Conservation (phyloP, 2,797 vertebrate species). For the Poliocrania exsul region DNA sequence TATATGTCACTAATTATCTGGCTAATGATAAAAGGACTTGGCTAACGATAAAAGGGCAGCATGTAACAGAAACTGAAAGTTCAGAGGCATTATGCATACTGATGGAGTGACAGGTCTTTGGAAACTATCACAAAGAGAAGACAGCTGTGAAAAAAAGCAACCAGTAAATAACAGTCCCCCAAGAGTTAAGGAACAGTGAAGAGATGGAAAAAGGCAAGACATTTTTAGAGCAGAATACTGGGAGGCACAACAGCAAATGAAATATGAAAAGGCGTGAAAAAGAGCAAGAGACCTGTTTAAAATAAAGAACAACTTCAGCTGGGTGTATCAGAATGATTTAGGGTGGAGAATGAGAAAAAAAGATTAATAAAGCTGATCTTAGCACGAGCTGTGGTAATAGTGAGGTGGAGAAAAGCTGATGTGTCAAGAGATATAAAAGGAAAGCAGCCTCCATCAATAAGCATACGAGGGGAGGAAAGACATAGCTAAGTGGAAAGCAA, state of each 20-base stretch:
- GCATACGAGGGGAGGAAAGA: not conserved
- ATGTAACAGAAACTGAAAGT: accelerated
- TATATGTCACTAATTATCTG: not conserved
- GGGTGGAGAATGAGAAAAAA: not conserved
- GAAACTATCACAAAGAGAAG: not conserved
- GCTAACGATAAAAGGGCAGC: not conserved
- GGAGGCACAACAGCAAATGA: not conserved
- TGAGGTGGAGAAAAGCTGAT: not conserved
- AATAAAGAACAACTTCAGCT: not conserved
- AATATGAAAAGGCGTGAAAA: not conserved
- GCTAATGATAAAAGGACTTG: not conserved
- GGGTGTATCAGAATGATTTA: not conserved
- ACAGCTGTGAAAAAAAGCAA: not conserved
- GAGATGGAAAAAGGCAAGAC: not conserved
- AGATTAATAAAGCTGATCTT: not conserved
- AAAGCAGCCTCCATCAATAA: not conserved
- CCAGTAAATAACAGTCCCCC: not conserved
- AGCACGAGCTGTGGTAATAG: not conserved
- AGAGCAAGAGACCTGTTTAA: not conserved
- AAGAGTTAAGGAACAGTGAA: not conserved
- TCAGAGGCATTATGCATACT: not conserved
- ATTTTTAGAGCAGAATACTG: not conserved
- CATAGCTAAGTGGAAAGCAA: not conserved
- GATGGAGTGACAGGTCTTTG: not conserved
- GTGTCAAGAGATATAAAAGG: not conserved